phyloP scores from a whole-genome alignment of 2,797 vertebrate genomes.

The Pseudomugil tenellus region DNA sequence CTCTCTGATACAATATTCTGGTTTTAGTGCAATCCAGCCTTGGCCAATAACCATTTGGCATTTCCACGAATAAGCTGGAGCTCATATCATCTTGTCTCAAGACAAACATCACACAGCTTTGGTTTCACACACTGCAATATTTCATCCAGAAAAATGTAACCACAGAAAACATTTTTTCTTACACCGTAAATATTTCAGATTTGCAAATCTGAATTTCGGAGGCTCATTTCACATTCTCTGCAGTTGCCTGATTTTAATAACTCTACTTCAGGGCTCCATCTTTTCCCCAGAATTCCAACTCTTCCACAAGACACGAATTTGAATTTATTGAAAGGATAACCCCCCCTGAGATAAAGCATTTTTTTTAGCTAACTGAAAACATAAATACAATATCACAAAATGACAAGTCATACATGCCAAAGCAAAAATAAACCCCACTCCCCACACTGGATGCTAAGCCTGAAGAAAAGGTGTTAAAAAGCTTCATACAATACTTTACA shows the following conservation, averaged over 20 bases:
- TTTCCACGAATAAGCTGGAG: slow-evolving; percentile 78
- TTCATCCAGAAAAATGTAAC: slow-evolving; percentile 42
- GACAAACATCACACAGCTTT: slow-evolving; percentile 69
- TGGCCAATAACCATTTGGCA: slow-evolving; percentile 82
- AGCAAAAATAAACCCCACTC: neutral
- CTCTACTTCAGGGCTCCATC: slow-evolving; percentile 1
- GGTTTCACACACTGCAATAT: slow-evolving; percentile 45
- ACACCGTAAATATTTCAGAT: slow-evolving; percentile 37
- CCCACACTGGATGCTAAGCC: neutral
- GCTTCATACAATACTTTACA: neutral
- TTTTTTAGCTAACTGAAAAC: neutral
- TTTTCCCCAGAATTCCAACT: slow-evolving; percentile 11
- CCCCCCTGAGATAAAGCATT: neutral
- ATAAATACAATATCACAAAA: neutral
- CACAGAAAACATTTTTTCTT: slow-evolving; percentile 28
- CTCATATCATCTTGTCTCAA: slow-evolving; percentile 70
- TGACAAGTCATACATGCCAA: neutral
- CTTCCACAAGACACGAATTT: slow-evolving; percentile 16
- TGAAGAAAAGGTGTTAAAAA: neutral
- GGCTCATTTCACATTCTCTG: slow-evolving; percentile 30
- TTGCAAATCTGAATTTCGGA: slow-evolving; percentile 37
- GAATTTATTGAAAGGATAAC: neutral
- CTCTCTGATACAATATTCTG: slow-evolving; percentile 85
- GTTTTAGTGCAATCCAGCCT: slow-evolving; percentile 84
- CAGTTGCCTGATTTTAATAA: slow-evolving; percentile 27